phyloP scores from a whole-genome alignment of 2,797 vertebrate genomes.

The Sciurus carolinensis region DNA sequence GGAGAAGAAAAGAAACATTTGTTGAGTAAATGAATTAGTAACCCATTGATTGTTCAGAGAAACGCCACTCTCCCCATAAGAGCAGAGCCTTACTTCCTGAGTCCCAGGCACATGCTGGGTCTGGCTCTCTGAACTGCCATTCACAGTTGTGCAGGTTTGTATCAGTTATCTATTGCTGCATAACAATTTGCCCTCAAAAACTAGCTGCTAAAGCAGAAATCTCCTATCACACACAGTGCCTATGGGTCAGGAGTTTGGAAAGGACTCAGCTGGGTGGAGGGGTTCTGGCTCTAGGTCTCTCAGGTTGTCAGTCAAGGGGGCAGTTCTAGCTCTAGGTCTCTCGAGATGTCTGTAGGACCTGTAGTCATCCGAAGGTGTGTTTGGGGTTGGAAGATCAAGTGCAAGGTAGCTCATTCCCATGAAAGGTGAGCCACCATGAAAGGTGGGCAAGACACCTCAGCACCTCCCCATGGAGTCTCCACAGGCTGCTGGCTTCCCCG shows the following conservation, averaged over 20 bases:
- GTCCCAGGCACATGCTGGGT: not conserved
- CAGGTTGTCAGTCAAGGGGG: no score
- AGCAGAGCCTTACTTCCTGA: not conserved
- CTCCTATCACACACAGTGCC: not conserved
- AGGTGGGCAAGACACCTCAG: not conserved
- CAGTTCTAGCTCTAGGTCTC: not conserved
- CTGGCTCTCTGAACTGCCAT: not conserved
- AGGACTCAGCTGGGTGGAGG: not conserved
- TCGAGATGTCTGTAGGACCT: no score
- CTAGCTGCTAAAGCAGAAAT: not conserved
- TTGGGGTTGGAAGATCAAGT: not conserved
- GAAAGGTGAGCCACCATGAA: not conserved
- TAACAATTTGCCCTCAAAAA: constrained; percentile 14
- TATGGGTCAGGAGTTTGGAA: not conserved
- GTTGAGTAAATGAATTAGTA: not conserved
- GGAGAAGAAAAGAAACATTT: not conserved
- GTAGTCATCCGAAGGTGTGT: not conserved
- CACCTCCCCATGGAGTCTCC: not conserved
- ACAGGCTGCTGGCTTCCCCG: not conserved
- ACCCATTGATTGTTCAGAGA: not conserved
- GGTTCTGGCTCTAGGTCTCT: not conserved
- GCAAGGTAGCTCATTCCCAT: not conserved
- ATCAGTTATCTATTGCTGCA: not conserved
- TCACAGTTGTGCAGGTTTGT: not conserved
- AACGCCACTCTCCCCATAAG: not conserved